Conservation (phyloP, 2,797 vertebrate species). For the Gallinago solitaria region DNA sequence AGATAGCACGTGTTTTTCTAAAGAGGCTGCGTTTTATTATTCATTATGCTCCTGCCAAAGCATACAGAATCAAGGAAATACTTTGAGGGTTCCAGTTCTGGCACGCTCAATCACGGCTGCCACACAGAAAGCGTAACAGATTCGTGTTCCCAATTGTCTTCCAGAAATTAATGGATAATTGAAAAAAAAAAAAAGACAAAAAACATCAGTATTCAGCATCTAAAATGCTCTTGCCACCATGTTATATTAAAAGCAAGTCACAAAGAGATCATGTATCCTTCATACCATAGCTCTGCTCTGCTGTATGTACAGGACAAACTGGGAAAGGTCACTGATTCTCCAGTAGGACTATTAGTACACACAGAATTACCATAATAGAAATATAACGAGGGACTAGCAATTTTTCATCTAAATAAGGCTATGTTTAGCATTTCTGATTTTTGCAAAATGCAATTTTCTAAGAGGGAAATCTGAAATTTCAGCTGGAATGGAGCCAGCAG, state of each 20-base stretch:
- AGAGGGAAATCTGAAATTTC: not conserved
- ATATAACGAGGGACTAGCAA: not conserved
- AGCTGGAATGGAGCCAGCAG: not conserved
- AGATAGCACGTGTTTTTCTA: slow-evolving; percentile 33
- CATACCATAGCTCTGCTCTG: not conserved
- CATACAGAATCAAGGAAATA: slow-evolving; percentile 54
- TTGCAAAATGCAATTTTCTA: not conserved
- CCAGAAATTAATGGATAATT: not conserved
- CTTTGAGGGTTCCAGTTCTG: not conserved
- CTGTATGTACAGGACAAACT: not conserved
- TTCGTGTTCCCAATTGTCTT: not conserved
- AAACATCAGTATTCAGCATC: not conserved
- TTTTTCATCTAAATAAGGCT: not conserved
- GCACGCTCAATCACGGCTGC: not conserved
- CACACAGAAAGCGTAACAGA: not conserved
- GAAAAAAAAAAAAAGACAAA: not conserved
- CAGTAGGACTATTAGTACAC: not conserved
- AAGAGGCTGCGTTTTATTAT: slow-evolving; percentile 33
- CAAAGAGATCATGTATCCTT: not conserved
- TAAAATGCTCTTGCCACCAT: not conserved
- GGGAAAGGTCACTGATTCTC: not conserved
- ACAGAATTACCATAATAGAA: not conserved
- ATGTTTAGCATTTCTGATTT: not conserved
- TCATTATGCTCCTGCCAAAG: slow-evolving; percentile 46
- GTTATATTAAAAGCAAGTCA: not conserved